Conservation (phyloP, 2,797 vertebrate species). For the Erethizon dorsatum region DNA sequence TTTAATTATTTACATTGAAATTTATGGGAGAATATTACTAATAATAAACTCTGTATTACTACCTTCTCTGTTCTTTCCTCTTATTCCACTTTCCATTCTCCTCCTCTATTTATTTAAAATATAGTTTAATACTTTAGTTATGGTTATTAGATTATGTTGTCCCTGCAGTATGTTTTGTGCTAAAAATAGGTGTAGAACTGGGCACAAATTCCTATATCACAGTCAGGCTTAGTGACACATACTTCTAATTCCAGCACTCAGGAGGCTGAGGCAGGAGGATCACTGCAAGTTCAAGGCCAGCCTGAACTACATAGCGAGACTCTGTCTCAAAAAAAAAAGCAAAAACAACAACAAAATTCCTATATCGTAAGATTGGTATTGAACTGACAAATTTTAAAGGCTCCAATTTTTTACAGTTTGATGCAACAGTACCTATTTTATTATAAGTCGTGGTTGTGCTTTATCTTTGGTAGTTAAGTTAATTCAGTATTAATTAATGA, state of each 20-base stretch:
- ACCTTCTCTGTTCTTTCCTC: background rate
- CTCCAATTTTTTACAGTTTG: background rate
- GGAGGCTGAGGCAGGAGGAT: background rate
- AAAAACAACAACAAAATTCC: background rate
- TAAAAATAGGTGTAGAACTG: background rate
- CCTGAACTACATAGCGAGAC: background rate
- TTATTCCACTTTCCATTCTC: background rate
- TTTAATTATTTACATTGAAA: conserved; percentile 43
- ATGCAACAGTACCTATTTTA: background rate
- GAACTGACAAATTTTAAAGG: background rate
- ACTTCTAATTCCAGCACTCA: background rate
- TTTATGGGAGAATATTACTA: background rate
- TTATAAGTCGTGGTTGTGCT: background rate
- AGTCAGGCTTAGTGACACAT: background rate
- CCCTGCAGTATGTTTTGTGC: background rate
- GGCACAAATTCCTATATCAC: background rate
- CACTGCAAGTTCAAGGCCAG: background rate
- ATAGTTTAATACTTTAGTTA: background rate
- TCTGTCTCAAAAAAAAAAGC: background rate
- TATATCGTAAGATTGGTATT: background rate
- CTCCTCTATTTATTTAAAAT: background rate
- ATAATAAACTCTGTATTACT: background rate
- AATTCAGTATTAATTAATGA: background rate
- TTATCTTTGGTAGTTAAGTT: background rate
- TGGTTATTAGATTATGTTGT: background rate